Base-by-base conservation (phyloP, 2,888 invertebrate species). In the Ptychoptera albimana region DNA sequence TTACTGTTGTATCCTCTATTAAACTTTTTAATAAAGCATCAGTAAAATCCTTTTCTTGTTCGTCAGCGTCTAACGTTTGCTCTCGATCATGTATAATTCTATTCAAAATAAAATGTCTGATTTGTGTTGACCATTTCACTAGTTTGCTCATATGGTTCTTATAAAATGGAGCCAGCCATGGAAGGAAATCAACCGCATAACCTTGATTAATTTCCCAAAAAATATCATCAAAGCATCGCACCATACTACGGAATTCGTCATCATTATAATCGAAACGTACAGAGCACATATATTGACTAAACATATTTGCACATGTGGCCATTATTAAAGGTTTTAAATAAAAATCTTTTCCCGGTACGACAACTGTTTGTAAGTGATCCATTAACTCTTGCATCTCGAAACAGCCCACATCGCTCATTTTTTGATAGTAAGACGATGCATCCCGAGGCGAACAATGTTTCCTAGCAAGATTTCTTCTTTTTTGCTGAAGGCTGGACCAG, bases 191-290 rank as follows among this genome's bases (percentile, higher is more conserved):
- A 0, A 88, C 74, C 0, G 85, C 82, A 59, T 86, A 87, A 0
- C 87, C 87, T 54, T 86, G 85, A 60, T 89, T 91, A 50, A 91
- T 87, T 57, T 89, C 88, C 81, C 84, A 87, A 66, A 91, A 91
- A 42, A 91, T 86, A 53, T 83, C 80, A 54, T 89, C 89, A 59
- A 88, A 89, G 46, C 71, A 73, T 16, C 76, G 67, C 0, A 85
- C 82, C 7, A 81, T 71, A 45, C 70, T 68, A 40, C 70, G 67
- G 64, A 87, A 89, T 13, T 77, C 76, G 0, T 55, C 45, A 51
- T 88, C 83, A 11, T 76, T 70, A 45, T 79, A 74, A 36, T 77
- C 74, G 54, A 86, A 86, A 2, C 81, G 70, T 0, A 75, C 72
- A n/a, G 80, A 82, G 63, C 88, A 88, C 82, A 91, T 87, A 65